Conservation (phyloP, 64 coral and sea anemone species). For the Catalaphyllia jardinei region DNA sequence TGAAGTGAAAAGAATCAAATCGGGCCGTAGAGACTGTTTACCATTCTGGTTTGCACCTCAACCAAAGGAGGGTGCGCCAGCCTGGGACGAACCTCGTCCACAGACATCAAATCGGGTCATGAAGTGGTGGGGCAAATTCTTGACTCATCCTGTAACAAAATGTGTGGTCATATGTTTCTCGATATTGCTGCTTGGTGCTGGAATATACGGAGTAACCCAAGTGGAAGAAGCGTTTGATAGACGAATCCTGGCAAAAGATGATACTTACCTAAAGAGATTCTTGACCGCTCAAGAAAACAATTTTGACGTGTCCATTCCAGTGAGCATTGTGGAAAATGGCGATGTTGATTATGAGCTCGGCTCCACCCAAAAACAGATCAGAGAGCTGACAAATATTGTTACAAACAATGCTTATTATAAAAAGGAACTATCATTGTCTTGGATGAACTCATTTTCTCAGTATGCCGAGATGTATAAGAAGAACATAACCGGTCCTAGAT, state of each 20-base stretch:
- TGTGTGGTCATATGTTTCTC: conserved; percentile 34
- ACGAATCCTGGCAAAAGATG: conserved; percentile 60
- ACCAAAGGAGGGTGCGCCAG: conserved; percentile 9
- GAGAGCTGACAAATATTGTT: conserved; percentile 37
- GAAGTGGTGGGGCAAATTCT: conserved; percentile 34
- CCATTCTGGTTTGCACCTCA: conserved; percentile 41
- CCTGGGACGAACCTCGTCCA: conserved; percentile 42
- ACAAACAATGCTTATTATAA: conserved; percentile 21
- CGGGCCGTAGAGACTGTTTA: conserved; percentile 51
- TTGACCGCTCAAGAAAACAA: conserved; percentile 18
- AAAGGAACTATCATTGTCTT: not conserved
- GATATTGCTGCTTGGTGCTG: conserved; percentile 10
- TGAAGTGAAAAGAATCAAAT: conserved; percentile 59
- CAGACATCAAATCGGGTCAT: conserved; percentile 49
- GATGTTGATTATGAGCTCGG: conserved; percentile 6
- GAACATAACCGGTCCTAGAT: not conserved
- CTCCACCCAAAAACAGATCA: conserved; percentile 38
- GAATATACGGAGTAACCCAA: conserved; percentile 44
- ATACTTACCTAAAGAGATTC: conserved; percentile 61
- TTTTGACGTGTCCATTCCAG: conserved; percentile 33
- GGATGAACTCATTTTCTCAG: conserved; percentile 34
- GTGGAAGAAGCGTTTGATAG: conserved; percentile 58
- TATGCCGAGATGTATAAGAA: not conserved
- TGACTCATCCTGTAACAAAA: conserved; percentile 19
- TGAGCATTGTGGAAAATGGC: conserved; percentile 31